Evolutionary conservation across 1,140 invertebrate genomes (phyloP), one percentile per base, ranked within the genome.

Genomic region (Apis florea): DNA sequence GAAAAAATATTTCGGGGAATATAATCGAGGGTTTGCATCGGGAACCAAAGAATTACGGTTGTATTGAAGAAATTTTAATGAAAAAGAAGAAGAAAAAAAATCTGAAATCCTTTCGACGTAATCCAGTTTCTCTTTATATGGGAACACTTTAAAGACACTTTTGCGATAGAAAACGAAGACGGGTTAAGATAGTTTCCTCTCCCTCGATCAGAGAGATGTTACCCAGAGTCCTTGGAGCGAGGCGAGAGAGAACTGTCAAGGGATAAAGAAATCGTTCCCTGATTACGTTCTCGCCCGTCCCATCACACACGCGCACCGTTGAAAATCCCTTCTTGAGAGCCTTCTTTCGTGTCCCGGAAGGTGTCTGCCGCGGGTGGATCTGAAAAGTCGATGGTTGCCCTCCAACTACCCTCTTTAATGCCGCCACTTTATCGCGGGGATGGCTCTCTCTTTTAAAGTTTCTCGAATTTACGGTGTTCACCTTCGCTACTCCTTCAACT

Each of bases 261-360:
- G 77, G 77, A 71, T 79, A 72, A 79, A 79, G 69, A 72, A 72
- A 79, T 79, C 49, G 69, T 49, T 54, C 66, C 21, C 76, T 72
- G 77, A 79, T 72, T 79, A 72, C 64, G 49, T 72, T 78, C 31
- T 47, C 54, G 5, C 26, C 49, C 63, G 3, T 11, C 24, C 67
- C 71, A 47, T 40, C 26, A 26, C 24, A 26, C 15, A 63, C 47
- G 26, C 15, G 47, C 1, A 51, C 13, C 49, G 17, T 40, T 11
- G 51, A 10, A 49, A 64, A 40, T 64, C 70, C 9, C 51, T 13
- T 40, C 31, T 40, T 40, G 13, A 47, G 51, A 53, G 63, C 49
- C 49, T 40, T 17, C 10, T 40, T 71, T 19, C 69, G 54, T 40
- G 21, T 9, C 54, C 26, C 26, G 19, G 8, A 64, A 66, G n/a